Base-by-base conservation (phyloP, 2,113 vertebrate genomes). In the Rhombomys opimus region DNA sequence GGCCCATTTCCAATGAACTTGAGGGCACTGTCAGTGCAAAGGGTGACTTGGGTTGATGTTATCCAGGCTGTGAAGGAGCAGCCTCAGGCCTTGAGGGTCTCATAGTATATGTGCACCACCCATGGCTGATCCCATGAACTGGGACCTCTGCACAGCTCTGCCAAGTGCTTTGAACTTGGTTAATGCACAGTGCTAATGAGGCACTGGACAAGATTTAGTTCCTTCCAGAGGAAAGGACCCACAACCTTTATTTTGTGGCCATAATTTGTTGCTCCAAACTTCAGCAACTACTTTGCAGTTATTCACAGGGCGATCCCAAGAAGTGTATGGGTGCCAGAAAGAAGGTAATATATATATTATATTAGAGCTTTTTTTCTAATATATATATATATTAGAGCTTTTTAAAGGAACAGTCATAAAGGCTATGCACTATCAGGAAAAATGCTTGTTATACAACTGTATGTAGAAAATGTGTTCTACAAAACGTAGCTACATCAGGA, bases 101-200 rank as follows among this genome's bases (percentile, higher is more conserved):
- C 46, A 0, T n/a, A 18, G 65, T 46, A 15, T 85, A 41, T 85
- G 35, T 63, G 38, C 17, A 17, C 95, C 75, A 67, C 73, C 82
- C 95, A 90, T 90, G 87, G 61, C 50, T 63, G 12, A 54, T 35
- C 67, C 25, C 9, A 9, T 13, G 30, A 96, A 54, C 84, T 85
- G 38, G 82, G 84, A 20, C 63, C 77, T 61, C 54, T 0, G 1
- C 41, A 18, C 57, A 18, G 61, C 27, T 65, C 50, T 75, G 38
- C 68, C 9, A 67, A 77, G 46, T 8, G 63, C 96, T 97, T 96
- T 92, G 96, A 97, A 96, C 97, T 93, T 95, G 92, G 70, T 72
- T 93, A 86, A 94, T 41, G 18, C 59, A n/a, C 0, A 7, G n/a
- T 77, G 57, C 57, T 95, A 91, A 94, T 52, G 81, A 95, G 90